Evolutionary conservation across 1,140 invertebrate species (phyloP), one percentile per base, ranked within the genome.

Genomic region (Cyphomyrmex costatus): DNA sequence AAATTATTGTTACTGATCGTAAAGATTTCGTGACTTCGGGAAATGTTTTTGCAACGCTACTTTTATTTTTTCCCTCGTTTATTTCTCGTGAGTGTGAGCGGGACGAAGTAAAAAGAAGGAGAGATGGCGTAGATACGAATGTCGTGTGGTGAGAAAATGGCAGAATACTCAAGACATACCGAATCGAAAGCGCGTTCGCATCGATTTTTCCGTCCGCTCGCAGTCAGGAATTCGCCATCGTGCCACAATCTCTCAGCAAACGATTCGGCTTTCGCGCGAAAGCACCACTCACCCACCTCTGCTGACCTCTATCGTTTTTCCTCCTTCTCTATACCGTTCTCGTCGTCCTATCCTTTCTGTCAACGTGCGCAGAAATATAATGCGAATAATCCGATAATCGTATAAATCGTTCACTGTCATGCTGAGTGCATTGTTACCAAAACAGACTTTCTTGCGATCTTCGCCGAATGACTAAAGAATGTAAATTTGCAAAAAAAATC

Each of bases 161-260:
- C 36, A 42, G 10, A 42, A 92, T 87, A 89, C 73, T 74, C 86
- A 87, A 68, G 61, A 89, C 84, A 84, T 87, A 63, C 74, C 73
- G 78, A 90, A 89, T 56, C 88, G 86, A 90, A 86, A 87, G 58
- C 71, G 86, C 74, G 78, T 89, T 83, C 85, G 85, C 88, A 94
- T 93, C 92, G 93, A 94, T 94, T 94, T 94, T 94, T 93, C 91
- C 92, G 90, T 93, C 93, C 89, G 90, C 91, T 76, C 80, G 42
- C 88, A 92, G 91, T 93, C 90, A 89, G 89, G 92, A 94, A 94
- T 94, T 88, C 91, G 71, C 89, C 79, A 82, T 89, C 68, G 68
- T 42, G 68, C 79, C 79, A 83, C 68, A 83, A 83, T 83, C 76
- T 66, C 51, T 66, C 76, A 46, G 58, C 85, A 74, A 85, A 85